Base-by-base conservation (phyloP, 1,140 invertebrate genomes). In the Frieseomelitta varia region DNA sequence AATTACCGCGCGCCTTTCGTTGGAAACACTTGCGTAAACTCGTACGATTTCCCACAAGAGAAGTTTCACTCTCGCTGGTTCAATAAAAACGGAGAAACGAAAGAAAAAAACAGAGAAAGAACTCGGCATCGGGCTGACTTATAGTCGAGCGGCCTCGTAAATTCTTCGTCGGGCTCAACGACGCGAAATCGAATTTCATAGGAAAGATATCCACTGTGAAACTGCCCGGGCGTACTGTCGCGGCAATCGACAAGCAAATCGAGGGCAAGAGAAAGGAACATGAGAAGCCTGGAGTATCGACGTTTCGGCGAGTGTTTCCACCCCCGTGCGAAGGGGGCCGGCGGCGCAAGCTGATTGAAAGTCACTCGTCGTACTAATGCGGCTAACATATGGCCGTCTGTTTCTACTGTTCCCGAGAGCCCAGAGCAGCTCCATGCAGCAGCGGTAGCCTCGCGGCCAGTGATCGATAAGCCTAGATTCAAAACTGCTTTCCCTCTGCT, bases 401-500 rank as follows among this genome's bases (percentile, higher is more conserved):
- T 78, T 83, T 78, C 74, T 17, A 68, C 53, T 69, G 74, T 69
- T 68, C 34, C 53, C 12, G 51, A 56, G 73, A 69, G 74, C 39
- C 58, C 39, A 58, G 55, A 58, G 21, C 68, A 12, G 30, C n/a
- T 27, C 30, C 80, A 55, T 67, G 72, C 51, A 61, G 56, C n/a
- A 30, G 30, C 34, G 4, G 34, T 4, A 39, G 39, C 39, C 39
- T 67, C 47, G 27, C 47, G 80, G 2, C 65, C 6, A n/a, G 61
- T 83, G 81, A 83, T 83, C 81, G 81, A 83, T 83, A 83, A 83
- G 74, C 55, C 65, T 78, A 78, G 74, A 83, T 83, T 77, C 74
- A 83, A 83, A 78, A 69, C 65, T 69, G 81, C 81, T 65, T 69
- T 27, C 30, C 11, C 53, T 21, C 65, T 69, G 81, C 74, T 65